phyloP scores from a whole-genome alignment of 37 sponge, comb jelly and placozoan species.

The Dysidea cf. avara region DNA sequence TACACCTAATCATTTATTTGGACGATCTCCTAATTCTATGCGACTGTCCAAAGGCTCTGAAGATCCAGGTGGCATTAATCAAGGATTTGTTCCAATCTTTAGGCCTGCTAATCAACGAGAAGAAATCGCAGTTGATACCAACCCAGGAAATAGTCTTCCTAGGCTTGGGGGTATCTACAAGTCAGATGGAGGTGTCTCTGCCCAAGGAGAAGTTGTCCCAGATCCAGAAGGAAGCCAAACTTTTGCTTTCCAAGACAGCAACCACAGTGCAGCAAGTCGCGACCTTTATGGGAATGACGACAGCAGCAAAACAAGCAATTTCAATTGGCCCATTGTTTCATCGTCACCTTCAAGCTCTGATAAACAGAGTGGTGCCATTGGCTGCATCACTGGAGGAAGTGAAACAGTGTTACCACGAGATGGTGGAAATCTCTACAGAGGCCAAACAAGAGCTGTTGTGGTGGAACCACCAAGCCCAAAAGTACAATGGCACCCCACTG shows the following conservation, averaged over 20 bases:
- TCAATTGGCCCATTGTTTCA: slow-evolving; percentile 14
- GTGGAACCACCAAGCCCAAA: too few relatives aligned
- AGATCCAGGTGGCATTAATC: background rate
- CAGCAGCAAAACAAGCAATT: slow-evolving; percentile 2
- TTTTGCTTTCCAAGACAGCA: background rate
- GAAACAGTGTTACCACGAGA: too few relatives aligned
- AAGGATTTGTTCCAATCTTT: slow-evolving; percentile 9
- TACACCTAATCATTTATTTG: slow-evolving; percentile 14
- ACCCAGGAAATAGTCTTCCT: slow-evolving; percentile 26
- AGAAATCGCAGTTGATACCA: slow-evolving; percentile 1
- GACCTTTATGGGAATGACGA: slow-evolving; percentile 8
- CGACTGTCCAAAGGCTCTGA: background rate
- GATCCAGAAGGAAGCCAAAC: background rate
- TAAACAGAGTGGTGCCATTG: too few relatives aligned
- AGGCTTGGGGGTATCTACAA: slow-evolving; percentile 20
- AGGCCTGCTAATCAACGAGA: slow-evolving; percentile 25
- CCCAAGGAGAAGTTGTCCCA: slow-evolving; percentile 5
- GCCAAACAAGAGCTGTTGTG: too few relatives aligned
- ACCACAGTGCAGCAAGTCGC: slow-evolving; percentile 6
- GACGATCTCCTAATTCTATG: slow-evolving; percentile 40
- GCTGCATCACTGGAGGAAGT: too few relatives aligned
- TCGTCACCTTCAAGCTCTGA: slow-evolving; percentile 5
- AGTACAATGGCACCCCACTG: too few relatives aligned
- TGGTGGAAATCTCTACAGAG: too few relatives aligned
- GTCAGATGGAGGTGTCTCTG: background rate